phyloP scores from a whole-genome alignment of 2,888 invertebrate genomes.

The Melikaiella ostensackeni region DNA sequence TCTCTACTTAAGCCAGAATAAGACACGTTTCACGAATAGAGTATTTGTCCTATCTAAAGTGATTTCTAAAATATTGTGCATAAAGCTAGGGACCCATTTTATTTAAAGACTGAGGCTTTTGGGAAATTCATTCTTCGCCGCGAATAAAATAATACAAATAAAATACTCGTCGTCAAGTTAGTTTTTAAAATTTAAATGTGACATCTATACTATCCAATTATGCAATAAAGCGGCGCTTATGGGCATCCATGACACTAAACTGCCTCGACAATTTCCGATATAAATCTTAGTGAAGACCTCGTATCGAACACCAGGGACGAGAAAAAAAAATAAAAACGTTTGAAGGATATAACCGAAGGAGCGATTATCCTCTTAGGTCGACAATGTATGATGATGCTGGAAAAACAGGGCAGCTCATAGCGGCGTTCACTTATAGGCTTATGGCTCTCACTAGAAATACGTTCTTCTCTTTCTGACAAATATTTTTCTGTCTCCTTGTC shows the following conservation, averaged over 20 bases:
- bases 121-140: too few species aligned
- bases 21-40: too few species aligned
- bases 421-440: constrained; percentile 49
- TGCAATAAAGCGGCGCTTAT: background rate
- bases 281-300: background rate
- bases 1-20: too few species aligned
- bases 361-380: constrained; percentile 55
- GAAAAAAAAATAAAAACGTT: background rate
- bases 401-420: constrained; percentile 52
- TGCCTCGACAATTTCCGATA: too few species aligned
- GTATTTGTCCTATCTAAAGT: too few species aligned
- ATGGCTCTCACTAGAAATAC: constrained; percentile 40
- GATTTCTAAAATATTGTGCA: too few species aligned
- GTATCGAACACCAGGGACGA: background rate
- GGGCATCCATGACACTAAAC: background rate
- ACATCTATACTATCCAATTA: too few species aligned
- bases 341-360: constrained; percentile 35
- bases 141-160: too few species aligned
- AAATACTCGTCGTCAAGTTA: too few species aligned
- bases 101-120: too few species aligned
- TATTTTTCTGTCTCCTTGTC: constrained; percentile 14
- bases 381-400: constrained; percentile 52
- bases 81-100: too few species aligned
- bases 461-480: constrained; percentile 32
- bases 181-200: background rate